Evolutionary conservation across 2,888 invertebrate genomes (phyloP).

Genomic region (Molanna angustata): DNA sequence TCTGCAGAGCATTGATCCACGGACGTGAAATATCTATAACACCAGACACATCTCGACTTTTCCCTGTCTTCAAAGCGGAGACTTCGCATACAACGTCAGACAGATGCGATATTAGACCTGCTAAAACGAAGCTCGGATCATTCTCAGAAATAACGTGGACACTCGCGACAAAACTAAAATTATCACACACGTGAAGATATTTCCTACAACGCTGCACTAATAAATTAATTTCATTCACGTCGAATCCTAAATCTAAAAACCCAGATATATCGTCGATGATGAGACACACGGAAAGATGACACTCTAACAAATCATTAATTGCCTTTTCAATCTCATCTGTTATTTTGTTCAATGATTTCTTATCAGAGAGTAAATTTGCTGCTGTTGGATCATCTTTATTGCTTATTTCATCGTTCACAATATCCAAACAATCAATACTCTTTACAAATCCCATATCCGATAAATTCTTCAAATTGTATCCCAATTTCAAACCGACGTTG

Average conservation of each 20-base stretch:
- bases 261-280: conserved; percentile 73
- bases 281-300: conserved; percentile 50
- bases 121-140: conserved; percentile 57
- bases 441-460: conserved; percentile 43
- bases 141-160: conserved; percentile 58
- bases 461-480: conserved; percentile 61
- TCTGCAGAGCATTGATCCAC: conserved; percentile 25
- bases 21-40: conserved; percentile 56
- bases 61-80: conserved; percentile 67
- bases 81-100: conserved; percentile 63
- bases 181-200: conserved; percentile 40
- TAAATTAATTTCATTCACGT: conserved; percentile 49
- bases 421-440: conserved; percentile 25
- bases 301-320: conserved; percentile 42
- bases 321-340: conserved; percentile 45
- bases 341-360: conserved; percentile 44
- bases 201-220: conserved; percentile 51
- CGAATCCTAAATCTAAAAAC: conserved; percentile 62
- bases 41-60: conserved; percentile 71
- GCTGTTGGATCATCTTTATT: conserved; percentile 31
- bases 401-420: conserved; percentile 18
- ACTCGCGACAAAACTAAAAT: conserved; percentile 52
- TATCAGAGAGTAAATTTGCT: conserved; percentile 34
- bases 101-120: conserved; percentile 61
- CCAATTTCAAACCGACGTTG: conserved; percentile 69